These are phyloP conservation scores for Polydrusus cervinus DNA, from an alignment of 2,888 invertebrate genomes.

Conservation along the genomic window DNA sequence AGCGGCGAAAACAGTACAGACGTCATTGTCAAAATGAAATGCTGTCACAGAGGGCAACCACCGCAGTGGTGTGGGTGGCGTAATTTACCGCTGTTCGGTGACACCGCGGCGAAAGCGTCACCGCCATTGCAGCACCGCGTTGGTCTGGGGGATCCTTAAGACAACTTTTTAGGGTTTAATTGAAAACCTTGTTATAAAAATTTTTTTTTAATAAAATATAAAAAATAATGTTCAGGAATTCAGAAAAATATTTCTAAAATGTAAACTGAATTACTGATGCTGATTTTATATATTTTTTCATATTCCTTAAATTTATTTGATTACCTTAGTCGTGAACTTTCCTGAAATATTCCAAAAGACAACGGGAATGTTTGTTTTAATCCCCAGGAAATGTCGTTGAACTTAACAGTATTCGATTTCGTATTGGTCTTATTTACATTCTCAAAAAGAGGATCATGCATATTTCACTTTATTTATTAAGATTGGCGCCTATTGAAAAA, in stretches of 20 bases:
- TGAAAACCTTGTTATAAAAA: no score
- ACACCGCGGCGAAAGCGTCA: no score
- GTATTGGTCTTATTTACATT: conserved; percentile 12
- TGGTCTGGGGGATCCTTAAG: no score
- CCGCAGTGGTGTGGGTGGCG: no score
- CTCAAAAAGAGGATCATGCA: conserved; percentile 2
- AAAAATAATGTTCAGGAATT: background rate
- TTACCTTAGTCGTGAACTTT: conserved; percentile 16
- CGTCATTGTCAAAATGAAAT: no score
- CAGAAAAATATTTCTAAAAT: background rate
- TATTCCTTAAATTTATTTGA: conserved; percentile 14
- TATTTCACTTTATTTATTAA: conserved; percentile 5
- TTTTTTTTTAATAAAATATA: no score
- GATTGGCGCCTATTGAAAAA: background rate
- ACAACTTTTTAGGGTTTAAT: no score
- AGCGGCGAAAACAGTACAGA: no score
- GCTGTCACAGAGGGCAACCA: no score
- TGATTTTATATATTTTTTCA: background rate
- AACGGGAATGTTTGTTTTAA: conserved; percentile 27
- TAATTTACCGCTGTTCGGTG: no score
- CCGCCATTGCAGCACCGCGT: no score
- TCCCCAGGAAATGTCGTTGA: conserved; percentile 12
- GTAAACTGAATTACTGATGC: background rate
- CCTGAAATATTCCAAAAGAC: conserved; percentile 13
- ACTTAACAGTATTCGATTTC: conserved; percentile 8